These are phyloP conservation scores for Sebastes minor DNA, from an alignment of 2,797 vertebrate species.

Conservation along the genomic window DNA sequence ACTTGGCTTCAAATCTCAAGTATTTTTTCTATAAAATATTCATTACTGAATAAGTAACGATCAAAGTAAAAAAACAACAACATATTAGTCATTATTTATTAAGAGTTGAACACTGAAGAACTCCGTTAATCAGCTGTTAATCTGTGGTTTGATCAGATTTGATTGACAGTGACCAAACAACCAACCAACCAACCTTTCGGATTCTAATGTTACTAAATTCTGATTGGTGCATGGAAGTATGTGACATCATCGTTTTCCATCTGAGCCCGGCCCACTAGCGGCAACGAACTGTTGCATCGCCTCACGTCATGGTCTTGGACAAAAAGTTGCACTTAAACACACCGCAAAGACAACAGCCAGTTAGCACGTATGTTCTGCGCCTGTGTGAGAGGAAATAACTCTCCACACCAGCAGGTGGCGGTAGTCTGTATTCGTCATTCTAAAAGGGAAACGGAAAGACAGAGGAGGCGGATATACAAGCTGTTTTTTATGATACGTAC, in stretches of 20 bases:
- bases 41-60: background rate
- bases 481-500: no score
- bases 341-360: no score
- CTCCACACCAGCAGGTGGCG: no score
- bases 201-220: background rate
- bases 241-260: no score
- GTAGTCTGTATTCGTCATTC: no score
- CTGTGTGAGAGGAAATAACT: no score
- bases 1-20: background rate
- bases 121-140: background rate
- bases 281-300: accelerated
- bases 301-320: accelerated
- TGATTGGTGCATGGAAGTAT: no score
- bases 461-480: no score
- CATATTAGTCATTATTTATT: background rate
- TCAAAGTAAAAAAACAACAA: background rate
- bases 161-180: background rate
- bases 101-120: background rate
- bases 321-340: no score
- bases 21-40: background rate
- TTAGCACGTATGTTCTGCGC: no score
- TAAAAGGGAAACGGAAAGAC: no score
- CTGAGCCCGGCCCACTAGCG: no score
- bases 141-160: background rate
- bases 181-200: accelerated